Percentiles rank a stretch among this genome's conserved stretches.
Conservation (phyloP, 2,113 vertebrate genomes). For the Triplophysa dalaica region DNA sequence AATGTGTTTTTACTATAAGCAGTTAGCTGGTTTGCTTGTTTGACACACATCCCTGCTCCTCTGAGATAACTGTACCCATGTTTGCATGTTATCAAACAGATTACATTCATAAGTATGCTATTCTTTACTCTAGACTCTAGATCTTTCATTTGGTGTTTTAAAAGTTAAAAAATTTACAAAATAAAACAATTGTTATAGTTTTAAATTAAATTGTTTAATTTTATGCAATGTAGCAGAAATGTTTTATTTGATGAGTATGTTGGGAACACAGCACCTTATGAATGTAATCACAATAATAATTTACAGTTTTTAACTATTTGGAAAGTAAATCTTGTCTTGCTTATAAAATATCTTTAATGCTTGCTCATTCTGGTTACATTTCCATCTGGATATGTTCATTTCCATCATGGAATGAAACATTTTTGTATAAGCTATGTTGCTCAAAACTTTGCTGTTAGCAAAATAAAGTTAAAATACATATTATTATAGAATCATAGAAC, state of each 20-base stretch:
- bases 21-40: conserved; percentile 39
- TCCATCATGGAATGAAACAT: conserved; percentile 7
- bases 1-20: conserved; percentile 37
- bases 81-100: conserved; percentile 40
- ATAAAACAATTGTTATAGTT: background rate
- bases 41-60: conserved; percentile 42
- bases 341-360: conserved; percentile 3
- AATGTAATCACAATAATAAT: conserved; percentile 41
- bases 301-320: background rate
- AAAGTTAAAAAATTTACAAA: background rate
- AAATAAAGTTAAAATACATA: background rate
- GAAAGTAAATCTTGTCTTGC: conserved; percentile 21
- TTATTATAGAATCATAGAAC: background rate
- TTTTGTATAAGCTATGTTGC: background rate
- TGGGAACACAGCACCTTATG: conserved; percentile 4
- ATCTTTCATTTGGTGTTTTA: background rate
- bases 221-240: background rate
- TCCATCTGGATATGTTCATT: conserved; percentile 8
- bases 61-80: background rate
- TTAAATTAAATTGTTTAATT: background rate
- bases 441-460: background rate
- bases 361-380: conserved; percentile 7
- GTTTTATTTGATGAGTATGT: background rate
- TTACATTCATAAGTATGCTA: conserved; percentile 45
- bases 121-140: background rate